phyloP scores from a whole-genome alignment of 1,140 invertebrate species.

The Schlechtendalia chinensis region DNA sequence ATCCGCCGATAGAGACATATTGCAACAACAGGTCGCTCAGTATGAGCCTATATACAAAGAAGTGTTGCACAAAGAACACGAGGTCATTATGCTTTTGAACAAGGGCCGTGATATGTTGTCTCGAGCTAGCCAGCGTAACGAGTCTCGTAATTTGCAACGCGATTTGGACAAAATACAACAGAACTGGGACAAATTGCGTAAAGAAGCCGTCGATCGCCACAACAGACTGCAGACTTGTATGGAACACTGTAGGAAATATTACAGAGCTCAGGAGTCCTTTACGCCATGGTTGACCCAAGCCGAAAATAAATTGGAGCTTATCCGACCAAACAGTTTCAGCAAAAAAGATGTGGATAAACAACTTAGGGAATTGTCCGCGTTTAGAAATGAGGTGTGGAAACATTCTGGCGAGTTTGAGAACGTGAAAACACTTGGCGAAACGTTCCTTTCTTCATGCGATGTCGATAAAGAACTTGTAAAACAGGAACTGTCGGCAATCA shows the following conservation, averaged over 20 bases:
- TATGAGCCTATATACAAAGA: slow-evolving; percentile 87
- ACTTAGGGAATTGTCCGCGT: slow-evolving; percentile 81
- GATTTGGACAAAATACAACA: slow-evolving; percentile 84
- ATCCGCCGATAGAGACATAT: slow-evolving; percentile 78
- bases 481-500: slow-evolving; percentile 75
- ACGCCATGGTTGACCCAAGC: slow-evolving; percentile 82
- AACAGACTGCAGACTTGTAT: slow-evolving; percentile 82
- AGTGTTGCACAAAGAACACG: slow-evolving; percentile 85
- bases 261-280: slow-evolving; percentile 78
- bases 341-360: slow-evolving; percentile 85
- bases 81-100: slow-evolving; percentile 90
- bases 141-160: slow-evolving; percentile 61
- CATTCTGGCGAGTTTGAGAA: slow-evolving; percentile 90
- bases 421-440: slow-evolving; percentile 78
- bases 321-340: slow-evolving; percentile 78
- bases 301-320: slow-evolving; percentile 77
- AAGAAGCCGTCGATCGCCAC: slow-evolving; percentile 79
- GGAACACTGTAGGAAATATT: slow-evolving; percentile 90
- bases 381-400: slow-evolving; percentile 90
- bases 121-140: slow-evolving; percentile 59
- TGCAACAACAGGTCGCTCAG: slow-evolving; percentile 81
- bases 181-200: slow-evolving; percentile 85
- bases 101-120: slow-evolving; percentile 78
- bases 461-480: slow-evolving; percentile 87
- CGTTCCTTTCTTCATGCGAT: slow-evolving; percentile 80